Conservation (phyloP, 2,888 invertebrate genomes). For the Drosophila diplacantha region DNA sequence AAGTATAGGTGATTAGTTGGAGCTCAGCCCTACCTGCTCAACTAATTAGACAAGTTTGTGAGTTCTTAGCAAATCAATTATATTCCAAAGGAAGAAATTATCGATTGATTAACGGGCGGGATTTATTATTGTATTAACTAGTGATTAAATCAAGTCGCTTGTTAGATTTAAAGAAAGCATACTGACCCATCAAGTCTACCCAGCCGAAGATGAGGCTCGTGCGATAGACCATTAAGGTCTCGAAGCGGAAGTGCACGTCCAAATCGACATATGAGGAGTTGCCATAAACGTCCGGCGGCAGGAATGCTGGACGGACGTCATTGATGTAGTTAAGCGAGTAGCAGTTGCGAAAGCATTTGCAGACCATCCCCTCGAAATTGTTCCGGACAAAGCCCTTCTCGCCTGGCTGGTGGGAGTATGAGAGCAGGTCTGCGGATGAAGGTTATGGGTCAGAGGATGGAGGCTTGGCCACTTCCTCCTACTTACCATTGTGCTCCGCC, state of each 20-base stretch:
- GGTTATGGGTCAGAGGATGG: not conserved
- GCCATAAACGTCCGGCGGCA: slow-evolving; percentile 65
- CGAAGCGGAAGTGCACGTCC: slow-evolving; percentile 78
- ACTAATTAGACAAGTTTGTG: not conserved
- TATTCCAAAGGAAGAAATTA: not conserved
- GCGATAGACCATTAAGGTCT: slow-evolving; percentile 78
- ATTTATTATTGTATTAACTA: not conserved
- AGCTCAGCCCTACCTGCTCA: not conserved
- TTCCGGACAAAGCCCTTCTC: slow-evolving; percentile 69
- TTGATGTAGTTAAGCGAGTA: slow-evolving; percentile 74
- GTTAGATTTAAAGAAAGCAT: not conserved
- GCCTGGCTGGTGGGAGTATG: slow-evolving; percentile 65
- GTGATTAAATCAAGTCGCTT: no score
- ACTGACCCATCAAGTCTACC: slow-evolving; percentile 78
- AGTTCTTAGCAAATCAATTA: not conserved
- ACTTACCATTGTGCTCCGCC: slow-evolving; percentile 71
- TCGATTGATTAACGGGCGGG: not conserved
- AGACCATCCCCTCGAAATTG: slow-evolving; percentile 73
- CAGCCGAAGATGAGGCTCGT: slow-evolving; percentile 78
- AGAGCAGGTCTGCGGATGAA: slow-evolving; percentile 61
- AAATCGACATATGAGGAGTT: slow-evolving; percentile 75
- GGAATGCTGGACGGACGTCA: slow-evolving; percentile 71
- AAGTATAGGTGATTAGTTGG: not conserved
- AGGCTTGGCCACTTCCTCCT: slow-evolving; percentile 3
- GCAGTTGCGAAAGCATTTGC: slow-evolving; percentile 76